Evolutionary conservation across 2,113 vertebrate genomes (phyloP).

Genomic region (Garra rufa): DNA sequence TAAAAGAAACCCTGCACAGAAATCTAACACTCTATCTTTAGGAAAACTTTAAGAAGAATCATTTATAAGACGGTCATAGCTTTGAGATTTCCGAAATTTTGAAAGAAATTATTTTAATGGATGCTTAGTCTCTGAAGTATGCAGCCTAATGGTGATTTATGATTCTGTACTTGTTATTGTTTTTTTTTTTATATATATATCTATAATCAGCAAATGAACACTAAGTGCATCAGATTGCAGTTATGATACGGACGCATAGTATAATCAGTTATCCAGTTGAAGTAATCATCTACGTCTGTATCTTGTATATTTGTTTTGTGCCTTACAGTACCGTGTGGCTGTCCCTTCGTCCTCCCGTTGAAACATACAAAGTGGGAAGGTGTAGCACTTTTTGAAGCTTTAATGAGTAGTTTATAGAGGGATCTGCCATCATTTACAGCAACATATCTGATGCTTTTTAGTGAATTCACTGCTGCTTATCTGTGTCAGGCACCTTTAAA

Average conservation of each 20-base stretch:
- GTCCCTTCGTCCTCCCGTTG: not conserved
- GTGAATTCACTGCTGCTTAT: conserved; percentile 43
- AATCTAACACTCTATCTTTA: not conserved
- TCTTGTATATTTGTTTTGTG: conserved; percentile 37
- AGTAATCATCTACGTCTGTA: conserved; percentile 8
- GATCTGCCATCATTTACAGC: conserved; percentile 23
- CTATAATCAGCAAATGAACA: conserved; percentile 3
- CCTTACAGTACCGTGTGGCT: conserved; percentile 33
- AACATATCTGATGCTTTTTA: conserved; percentile 39
- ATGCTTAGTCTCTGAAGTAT: conserved; percentile 11
- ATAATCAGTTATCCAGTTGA: conserved; percentile 8
- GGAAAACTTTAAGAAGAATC: not conserved
- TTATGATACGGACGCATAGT: not conserved
- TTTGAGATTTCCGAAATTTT: conserved; percentile 13
- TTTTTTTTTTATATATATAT: not conserved
- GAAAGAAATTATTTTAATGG: conserved; percentile 4
- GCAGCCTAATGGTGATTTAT: not conserved
- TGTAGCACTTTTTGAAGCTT: conserved; percentile 36
- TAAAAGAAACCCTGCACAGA: not conserved
- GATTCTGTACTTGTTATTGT: conserved; percentile 10
- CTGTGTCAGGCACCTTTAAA: conserved; percentile 44
- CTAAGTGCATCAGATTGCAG: conserved; percentile 10
- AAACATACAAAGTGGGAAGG: conserved; percentile 23
- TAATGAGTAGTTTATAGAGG: conserved; percentile 37
- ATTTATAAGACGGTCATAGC: not conserved